Conservation (phyloP, 1,140 invertebrate species). For the Meloidogyne floridensis region DNA sequence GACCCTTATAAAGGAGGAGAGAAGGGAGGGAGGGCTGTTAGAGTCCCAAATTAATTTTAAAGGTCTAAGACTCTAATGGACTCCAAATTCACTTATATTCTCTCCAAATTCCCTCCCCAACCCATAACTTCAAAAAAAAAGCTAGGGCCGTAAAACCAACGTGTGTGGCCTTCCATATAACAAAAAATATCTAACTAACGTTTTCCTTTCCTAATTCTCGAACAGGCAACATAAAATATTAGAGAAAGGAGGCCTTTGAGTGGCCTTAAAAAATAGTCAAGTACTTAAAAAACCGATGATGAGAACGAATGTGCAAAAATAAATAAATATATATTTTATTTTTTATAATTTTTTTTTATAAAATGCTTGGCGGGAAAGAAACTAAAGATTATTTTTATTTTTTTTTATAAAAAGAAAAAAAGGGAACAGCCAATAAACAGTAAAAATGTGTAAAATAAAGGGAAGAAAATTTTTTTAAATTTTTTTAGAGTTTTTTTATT, state of each 20-base stretch:
- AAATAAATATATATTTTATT: not conserved
- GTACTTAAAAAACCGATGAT: not conserved
- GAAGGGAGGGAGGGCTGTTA: not conserved
- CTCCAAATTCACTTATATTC: not conserved
- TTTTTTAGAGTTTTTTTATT: not conserved
- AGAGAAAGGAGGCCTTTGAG: not conserved
- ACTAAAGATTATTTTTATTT: conserved; percentile 10
- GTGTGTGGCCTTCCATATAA: conserved; percentile 3
- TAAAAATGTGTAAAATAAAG: not conserved
- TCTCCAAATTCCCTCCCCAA: too few relatives aligned
- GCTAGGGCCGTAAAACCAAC: not conserved
- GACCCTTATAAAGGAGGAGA: not conserved
- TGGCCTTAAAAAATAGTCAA: not conserved
- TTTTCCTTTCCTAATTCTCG: not conserved
- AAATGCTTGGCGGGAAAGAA: not conserved
- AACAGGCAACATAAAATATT: not conserved
- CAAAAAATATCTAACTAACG: not conserved
- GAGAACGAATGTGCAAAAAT: not conserved
- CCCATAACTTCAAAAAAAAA: not conserved
- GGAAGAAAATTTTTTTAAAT: not conserved
- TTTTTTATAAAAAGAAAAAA: not conserved
- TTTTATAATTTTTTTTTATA: too few relatives aligned
- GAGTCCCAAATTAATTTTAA: not conserved
- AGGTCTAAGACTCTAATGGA: not conserved
- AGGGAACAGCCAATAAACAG: not conserved